Evolutionary conservation across 2,113 vertebrate species (phyloP).

Genomic region (Lasiurus cinereus): DNA sequence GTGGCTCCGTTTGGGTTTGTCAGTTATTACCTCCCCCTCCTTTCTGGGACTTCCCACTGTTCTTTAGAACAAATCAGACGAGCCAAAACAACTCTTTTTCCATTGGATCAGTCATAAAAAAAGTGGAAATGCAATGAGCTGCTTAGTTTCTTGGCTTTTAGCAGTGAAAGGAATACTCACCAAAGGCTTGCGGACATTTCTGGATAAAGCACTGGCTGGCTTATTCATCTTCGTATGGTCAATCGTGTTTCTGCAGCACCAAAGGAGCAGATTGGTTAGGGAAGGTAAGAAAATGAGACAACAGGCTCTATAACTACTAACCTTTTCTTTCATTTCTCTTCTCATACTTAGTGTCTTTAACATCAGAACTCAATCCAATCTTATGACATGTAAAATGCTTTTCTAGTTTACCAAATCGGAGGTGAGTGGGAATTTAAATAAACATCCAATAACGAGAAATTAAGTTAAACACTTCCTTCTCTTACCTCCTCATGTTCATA

Average conservation of each 20-base stretch:
- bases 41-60: constrained; percentile 86
- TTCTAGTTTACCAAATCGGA: not conserved
- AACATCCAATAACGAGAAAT: constrained; percentile 21
- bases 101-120: constrained; percentile 77
- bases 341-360: not conserved
- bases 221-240: constrained; percentile 63
- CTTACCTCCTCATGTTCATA: not conserved
- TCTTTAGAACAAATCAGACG: constrained; percentile 70
- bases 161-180: not conserved
- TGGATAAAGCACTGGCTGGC: constrained; percentile 52
- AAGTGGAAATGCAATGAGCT: constrained; percentile 64
- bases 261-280: constrained; percentile 55
- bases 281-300: constrained; percentile 85
- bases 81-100: constrained; percentile 75
- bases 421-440: not conserved
- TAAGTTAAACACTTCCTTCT: not conserved
- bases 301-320: not conserved
- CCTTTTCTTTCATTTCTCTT: constrained; percentile 27
- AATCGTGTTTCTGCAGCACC: constrained; percentile 7
- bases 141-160: constrained; percentile 20
- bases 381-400: constrained; percentile 1
- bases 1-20: constrained; percentile 77
- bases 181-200: constrained; percentile 55
- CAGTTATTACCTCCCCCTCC: constrained; percentile 80
- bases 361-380: not conserved